Evolutionary conservation across 2,888 invertebrate genomes (phyloP), one percentile per base, ranked within the genome.

Genomic region (Melanargia galathea): DNA sequence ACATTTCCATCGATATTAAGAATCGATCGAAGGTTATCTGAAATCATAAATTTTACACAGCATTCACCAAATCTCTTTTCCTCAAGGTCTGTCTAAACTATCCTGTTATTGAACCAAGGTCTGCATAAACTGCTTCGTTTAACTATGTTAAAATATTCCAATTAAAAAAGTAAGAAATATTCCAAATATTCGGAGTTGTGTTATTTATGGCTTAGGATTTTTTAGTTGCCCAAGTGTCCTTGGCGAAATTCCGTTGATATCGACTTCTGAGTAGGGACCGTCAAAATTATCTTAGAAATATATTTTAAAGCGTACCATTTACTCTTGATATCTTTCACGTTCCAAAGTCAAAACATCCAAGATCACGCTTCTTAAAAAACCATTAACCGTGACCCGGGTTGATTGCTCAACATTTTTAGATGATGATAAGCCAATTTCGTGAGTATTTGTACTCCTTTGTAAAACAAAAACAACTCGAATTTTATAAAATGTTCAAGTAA

Each of bases 351-450:
- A 61, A 60, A 24, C 49, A 63, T 63, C 63, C 65, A 65, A 67
- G 65, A 67, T 54, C 67, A 64, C 64, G 64, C 62, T 60, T 65
- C 62, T 63, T 65, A 58, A 58, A 62, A 62, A 55, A 55, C 65
- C 51, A 63, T 67, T 67, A 67, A 67, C 67, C 67, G 57, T 67
- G 67, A 67, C 67, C 65, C 45, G 59, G 38, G 43, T 57, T 43
- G 62, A 64, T 67, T 64, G 62, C 67, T 48, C 63, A 67, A 63
- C 64, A 62, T 61, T 62, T 64, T 54, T 61, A 67, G 67, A 67
- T 67, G 67, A 59, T 61, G 67, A 67, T 67, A 67, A 67, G 65
- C 65, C 43, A 63, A 61, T 61, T 66, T 58, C 63, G 63, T 66
- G 57, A 61, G 58, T 60, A 66, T 63, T 61, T n/a, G n/a, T 54